Base-by-base conservation (phyloP, 2,888 invertebrate genomes). In the Acleris cristana region DNA sequence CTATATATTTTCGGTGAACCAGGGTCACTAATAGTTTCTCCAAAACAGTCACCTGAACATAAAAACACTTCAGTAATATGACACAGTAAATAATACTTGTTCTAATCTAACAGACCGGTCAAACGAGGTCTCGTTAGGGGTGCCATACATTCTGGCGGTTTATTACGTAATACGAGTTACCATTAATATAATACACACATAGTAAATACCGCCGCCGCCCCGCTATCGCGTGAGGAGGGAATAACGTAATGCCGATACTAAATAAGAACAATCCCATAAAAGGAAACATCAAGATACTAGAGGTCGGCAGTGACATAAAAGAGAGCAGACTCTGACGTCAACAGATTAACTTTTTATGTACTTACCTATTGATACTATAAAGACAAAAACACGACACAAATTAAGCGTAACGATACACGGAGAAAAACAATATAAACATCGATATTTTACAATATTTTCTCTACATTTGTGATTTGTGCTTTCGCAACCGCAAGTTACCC, bases 151-250 rank as follows among this genome's bases (percentile, higher is more conserved):
- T 44, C 44, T 56, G 45, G 57, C 57, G 44, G 61, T 66, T 61
- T 66, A 66, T 66, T 61, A 61, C 52, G 44, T 66, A 61, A 58
- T 64, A 55, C 56, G 56, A 61, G 23, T 61, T 52, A 61, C 34
- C 56, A 51, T 62, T 66, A 62, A 66, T 57, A 66, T 62, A 55
- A 62, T 52, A 66, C 56, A 66, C 56, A 56, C 58, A 54, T 52
- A 61, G 56, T 56, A 66, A 56, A 53, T 57, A 52, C 56, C 64
- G 61, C 56, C 48, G 52, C 56, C 52, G 52, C 44, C 49, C 56
- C 44, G 21, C 56, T 53, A 66, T 57, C 45, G 56, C 45, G 30
- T 21, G 66, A 57, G 56, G 45, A 61, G 19, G 56, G 19, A 60
- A 65, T 65, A 60, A 65, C 60, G 51, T 16, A 21, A 66, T 21